A percentile compares a stretch with the other conserved stretches of the same genome.
Conservation (phyloP, 1,140 invertebrate genomes). For the Batillaria attramentaria region DNA sequence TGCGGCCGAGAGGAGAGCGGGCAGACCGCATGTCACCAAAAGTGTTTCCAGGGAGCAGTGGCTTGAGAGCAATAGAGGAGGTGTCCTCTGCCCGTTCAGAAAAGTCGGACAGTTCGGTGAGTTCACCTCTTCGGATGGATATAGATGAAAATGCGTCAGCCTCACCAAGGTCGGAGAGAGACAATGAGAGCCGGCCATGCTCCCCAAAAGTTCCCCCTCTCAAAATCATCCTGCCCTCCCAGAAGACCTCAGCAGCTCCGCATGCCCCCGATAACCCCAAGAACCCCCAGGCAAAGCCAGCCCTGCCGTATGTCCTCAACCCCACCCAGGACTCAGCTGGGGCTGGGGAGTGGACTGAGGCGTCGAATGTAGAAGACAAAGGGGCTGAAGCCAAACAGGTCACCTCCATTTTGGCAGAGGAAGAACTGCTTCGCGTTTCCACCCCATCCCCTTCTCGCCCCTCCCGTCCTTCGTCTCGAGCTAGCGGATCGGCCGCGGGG, state of each 20-base stretch:
- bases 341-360: slow-evolving; percentile 6
- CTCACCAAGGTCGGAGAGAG: slow-evolving; percentile 36
- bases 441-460: slow-evolving; percentile 22
- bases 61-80: not conserved
- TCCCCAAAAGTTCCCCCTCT: slow-evolving; percentile 67
- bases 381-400: not conserved
- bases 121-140: slow-evolving; percentile 44
- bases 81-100: slow-evolving; percentile 7
- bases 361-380: not conserved
- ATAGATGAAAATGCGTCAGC: slow-evolving; percentile 35
- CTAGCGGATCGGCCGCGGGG: slow-evolving; percentile 10
- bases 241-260: slow-evolving; percentile 44
- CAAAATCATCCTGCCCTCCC: slow-evolving; percentile 66
- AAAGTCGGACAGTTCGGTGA: slow-evolving; percentile 27
- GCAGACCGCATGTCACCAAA: slow-evolving; percentile 18
- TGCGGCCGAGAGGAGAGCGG: slow-evolving; percentile 9
- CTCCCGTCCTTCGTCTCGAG: slow-evolving; percentile 26
- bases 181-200: slow-evolving; percentile 57
- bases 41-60: not conserved
- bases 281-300: slow-evolving; percentile 52
- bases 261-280: slow-evolving; percentile 51
- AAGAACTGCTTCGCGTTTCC: slow-evolving; percentile 4
- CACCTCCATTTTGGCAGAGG: not conserved
- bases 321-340: slow-evolving; percentile 54
- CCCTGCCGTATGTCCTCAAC: slow-evolving; percentile 66